phyloP scores from a whole-genome alignment of 2,888 invertebrate species.

The Asteroscopus sphinx region DNA sequence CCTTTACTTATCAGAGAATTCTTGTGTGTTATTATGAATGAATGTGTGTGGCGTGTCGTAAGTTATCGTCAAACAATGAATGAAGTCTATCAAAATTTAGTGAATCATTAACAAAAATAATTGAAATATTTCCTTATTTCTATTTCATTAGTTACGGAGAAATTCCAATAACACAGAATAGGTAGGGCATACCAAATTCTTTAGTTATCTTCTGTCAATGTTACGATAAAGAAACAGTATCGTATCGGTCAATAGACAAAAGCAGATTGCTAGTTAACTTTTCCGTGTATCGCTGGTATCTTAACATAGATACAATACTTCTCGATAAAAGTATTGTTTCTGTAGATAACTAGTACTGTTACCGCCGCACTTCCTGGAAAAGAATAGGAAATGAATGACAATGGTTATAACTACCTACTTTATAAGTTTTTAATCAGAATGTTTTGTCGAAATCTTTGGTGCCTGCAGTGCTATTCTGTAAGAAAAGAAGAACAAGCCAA shows the following conservation, averaged over 20 bases:
- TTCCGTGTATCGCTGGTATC: constrained; percentile 43
- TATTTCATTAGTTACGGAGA: neutral
- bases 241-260: constrained; percentile 35
- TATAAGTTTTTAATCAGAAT: too few species aligned
- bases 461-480: too few species aligned
- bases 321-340: constrained; percentile 45
- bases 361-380: constrained; percentile 30
- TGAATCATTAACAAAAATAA: constrained; percentile 43
- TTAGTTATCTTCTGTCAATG: constrained; percentile 22
- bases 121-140: constrained; percentile 10
- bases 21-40: neutral
- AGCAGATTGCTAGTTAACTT: constrained; percentile 36
- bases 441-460: too few species aligned
- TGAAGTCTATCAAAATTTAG: constrained; percentile 26
- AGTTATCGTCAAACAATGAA: constrained; percentile 37
- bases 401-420: neutral
- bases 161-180: neutral
- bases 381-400: constrained; percentile 5
- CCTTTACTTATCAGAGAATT: constrained; percentile 50
- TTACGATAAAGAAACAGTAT: constrained; percentile 42
- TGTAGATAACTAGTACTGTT: constrained; percentile 29
- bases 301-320: constrained; percentile 21
- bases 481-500: too few species aligned
- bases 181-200: constrained; percentile 14
- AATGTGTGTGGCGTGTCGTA: constrained; percentile 47